Base-by-base conservation (phyloP, 1,140 invertebrate species). In the Papilio machaon region DNA sequence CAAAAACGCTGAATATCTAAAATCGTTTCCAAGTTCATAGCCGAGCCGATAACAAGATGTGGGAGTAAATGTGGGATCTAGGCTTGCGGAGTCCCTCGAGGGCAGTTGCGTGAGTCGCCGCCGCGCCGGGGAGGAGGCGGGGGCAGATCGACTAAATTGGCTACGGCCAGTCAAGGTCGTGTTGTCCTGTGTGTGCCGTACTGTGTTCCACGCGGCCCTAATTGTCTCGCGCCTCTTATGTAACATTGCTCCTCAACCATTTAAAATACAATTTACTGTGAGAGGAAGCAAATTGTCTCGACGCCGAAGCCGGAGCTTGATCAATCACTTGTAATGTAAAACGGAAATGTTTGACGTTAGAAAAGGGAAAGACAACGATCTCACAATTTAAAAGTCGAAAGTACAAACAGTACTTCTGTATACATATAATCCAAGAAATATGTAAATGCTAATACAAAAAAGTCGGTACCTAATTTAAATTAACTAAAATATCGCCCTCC, bases 121-220 rank as follows among this genome's bases (percentile, higher is more conserved):
- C 4, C 60, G 19, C 30, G 35, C 30, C 6, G 38, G 35, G 35
- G 30, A 35, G 38, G 70, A 2, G 13, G 17, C 15, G 5, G 5
- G 46, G 70, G 73, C 54, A 43, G 52, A 86, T 86, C 81, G 82
- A 83, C 70, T 83, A 85, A 86, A 89, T 89, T 88, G 87, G 86
- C 86, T 87, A 77, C 70, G 38, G 75, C 64, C 83, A 67, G 80
- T 79, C 70, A 73, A 73, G 70, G 70, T 73, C 70, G 13, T 11
- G 13, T n/a, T 35, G 70, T 52, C 15, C 17, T 17, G 15, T 17
- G 49, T 52, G 49, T 52, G 15, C 49, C 15, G 49, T 52, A 17
- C 49, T 8, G 17, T 73, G 38, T 67, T 23, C 35, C 30, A 73
- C 67, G 35, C 2, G 3, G 4, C 15, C 30, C 30, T 30, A 5